These are phyloP conservation scores for Smutsia gigantea DNA, from an alignment of 2,797 vertebrate genomes.

Conservation along the genomic window DNA sequence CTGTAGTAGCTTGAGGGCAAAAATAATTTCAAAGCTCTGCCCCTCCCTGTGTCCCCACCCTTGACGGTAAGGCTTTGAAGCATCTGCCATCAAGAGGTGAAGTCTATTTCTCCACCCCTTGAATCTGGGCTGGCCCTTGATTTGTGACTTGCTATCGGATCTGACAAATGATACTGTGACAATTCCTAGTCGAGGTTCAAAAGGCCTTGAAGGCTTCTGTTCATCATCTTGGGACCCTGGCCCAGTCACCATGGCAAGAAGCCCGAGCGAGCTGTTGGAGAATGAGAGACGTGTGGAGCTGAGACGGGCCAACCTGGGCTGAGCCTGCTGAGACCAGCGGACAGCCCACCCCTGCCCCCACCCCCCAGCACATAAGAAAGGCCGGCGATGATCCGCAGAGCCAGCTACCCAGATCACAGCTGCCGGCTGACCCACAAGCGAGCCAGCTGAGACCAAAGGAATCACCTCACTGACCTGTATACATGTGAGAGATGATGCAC, in stretches of 20 bases:
- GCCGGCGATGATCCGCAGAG: not conserved
- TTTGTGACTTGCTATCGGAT: not conserved
- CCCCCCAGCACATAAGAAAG: not conserved
- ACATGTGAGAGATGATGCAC: accelerated
- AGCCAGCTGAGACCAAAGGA: not conserved
- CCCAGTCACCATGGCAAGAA: not conserved
- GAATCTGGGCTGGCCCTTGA: not conserved
- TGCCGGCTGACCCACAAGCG: not conserved
- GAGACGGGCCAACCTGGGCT: not conserved
- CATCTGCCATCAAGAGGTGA: not conserved
- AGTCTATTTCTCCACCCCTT: not conserved
- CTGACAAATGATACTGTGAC: not conserved
- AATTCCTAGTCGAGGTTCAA: not conserved
- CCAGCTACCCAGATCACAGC: too few species aligned
- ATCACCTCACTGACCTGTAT: not conserved
- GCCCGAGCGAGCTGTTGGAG: not conserved
- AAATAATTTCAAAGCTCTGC: not conserved
- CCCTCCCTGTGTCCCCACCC: not conserved
- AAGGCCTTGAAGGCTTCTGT: too few species aligned
- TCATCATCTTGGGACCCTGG: not conserved
- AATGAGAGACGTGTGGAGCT: accelerated
- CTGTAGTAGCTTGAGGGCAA: not conserved
- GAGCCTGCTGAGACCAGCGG: not conserved
- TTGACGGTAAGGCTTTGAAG: not conserved
- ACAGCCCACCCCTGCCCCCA: not conserved